Evolutionary conservation across 1,140 invertebrate genomes (phyloP).

Genomic region (Sarcophaga bullata): DNA sequence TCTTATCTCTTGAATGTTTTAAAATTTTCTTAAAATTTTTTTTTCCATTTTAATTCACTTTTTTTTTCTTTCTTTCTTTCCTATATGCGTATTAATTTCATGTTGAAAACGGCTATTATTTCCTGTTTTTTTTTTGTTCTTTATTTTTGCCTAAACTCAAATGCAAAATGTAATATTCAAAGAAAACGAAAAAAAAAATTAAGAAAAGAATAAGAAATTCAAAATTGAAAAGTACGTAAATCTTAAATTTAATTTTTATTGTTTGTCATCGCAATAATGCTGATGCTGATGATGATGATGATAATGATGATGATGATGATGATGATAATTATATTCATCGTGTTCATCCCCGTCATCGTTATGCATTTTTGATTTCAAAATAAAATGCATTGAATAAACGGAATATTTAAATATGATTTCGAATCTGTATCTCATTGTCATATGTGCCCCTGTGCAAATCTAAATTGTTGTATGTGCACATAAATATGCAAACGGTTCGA

Average conservation of each 20-base stretch:
- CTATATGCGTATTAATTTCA: slow-evolving; percentile 33
- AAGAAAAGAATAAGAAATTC: no score
- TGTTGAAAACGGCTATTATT: background rate
- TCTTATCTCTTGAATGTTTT: slow-evolving; percentile 17
- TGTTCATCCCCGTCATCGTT: background rate
- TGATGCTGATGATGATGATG: background rate
- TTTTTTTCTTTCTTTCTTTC: no score
- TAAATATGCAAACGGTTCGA: background rate
- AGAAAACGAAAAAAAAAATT: no score
- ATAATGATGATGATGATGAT: no score
- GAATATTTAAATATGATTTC: background rate
- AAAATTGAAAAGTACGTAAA: background rate
- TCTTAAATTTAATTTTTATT: slow-evolving; percentile 7
- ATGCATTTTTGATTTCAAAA: slow-evolving; percentile 22
- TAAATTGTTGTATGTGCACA: slow-evolving; percentile 12
- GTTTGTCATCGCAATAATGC: slow-evolving; percentile 8
- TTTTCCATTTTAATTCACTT: no score
- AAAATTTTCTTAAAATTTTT: background rate
- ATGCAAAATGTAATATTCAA: background rate
- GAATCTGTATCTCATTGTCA: no score
- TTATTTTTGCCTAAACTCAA: background rate
- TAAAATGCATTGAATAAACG: background rate
- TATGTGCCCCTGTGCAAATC: background rate
- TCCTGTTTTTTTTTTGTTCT: slow-evolving; percentile 8
- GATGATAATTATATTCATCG: background rate